Evolutionary conservation across 2,113 vertebrate genomes (phyloP).

Genomic region (Tinamus guttatus): DNA sequence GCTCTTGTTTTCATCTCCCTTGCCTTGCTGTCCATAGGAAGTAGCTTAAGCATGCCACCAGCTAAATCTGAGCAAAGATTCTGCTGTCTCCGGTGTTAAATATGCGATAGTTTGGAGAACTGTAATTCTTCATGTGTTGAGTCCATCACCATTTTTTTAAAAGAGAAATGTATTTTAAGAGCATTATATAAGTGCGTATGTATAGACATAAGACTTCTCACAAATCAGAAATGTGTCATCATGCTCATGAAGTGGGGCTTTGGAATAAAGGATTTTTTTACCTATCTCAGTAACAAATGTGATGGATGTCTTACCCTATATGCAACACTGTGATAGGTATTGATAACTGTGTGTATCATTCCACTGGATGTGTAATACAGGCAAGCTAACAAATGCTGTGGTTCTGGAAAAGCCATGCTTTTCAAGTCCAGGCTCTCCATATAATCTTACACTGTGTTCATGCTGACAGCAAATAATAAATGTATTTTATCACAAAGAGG

Average conservation of each 20-base stretch:
- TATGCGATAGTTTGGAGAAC: neutral
- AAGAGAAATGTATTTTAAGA: neutral
- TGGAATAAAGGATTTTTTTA: neutral
- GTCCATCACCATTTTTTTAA: neutral
- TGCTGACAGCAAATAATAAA: neutral
- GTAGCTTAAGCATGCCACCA: neutral
- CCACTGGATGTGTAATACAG: neutral
- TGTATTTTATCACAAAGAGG: neutral
- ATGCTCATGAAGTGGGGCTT: neutral
- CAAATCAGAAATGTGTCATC: neutral
- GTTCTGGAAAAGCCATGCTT: neutral
- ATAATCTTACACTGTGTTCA: neutral
- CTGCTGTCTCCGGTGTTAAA: neutral
- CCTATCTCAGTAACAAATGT: neutral
- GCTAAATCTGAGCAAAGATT: neutral
- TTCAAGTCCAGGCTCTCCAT: neutral
- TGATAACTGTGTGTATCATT: neutral
- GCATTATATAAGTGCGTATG: neutral
- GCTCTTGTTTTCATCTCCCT: neutral
- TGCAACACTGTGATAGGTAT: neutral
- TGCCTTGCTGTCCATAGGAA: neutral
- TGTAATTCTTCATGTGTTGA: neutral
- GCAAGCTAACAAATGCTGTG: neutral
- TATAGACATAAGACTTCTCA: neutral
- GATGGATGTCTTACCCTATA: neutral